Conservation (phyloP, 2,888 invertebrate genomes). For the Paralinhomoeus sp. region DNA sequence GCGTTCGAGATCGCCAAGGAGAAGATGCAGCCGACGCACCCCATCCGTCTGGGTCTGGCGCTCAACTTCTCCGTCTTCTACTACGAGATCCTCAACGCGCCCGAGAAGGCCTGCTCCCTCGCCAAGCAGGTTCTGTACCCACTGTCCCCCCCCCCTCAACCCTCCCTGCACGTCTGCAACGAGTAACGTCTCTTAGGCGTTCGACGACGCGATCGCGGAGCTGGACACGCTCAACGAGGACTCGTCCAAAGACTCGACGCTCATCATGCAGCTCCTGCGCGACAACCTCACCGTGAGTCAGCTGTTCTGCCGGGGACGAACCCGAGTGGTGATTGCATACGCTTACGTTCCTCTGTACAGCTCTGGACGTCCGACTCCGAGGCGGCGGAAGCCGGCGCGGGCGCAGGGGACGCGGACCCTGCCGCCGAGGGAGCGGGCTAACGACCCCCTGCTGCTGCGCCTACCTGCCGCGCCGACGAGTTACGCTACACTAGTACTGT, state of each 20-base stretch:
- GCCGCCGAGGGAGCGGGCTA: too few relatives aligned
- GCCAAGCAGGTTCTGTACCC: slow-evolving; percentile 60
- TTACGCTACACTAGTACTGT: too few relatives aligned
- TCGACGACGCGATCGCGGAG: slow-evolving; percentile 99
- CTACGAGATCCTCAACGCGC: slow-evolving; percentile 96
- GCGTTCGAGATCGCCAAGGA: slow-evolving; percentile 87
- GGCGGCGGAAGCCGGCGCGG: neutral
- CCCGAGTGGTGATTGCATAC: too few relatives aligned
- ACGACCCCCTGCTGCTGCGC: too few relatives aligned
- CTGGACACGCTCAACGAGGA: slow-evolving; percentile 98
- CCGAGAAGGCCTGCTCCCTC: slow-evolving; percentile 87
- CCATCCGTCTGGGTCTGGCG: slow-evolving; percentile 85
- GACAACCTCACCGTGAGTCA: slow-evolving; percentile 35
- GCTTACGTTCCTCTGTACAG: too few relatives aligned
- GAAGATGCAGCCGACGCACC: slow-evolving; percentile 94
- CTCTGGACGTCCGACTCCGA: slow-evolving; percentile 9
- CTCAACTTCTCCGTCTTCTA: slow-evolving; percentile 98
- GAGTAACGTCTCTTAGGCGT: slow-evolving; percentile 45
- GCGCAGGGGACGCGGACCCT: neutral
- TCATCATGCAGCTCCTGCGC: slow-evolving; percentile 92
- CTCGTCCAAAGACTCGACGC: slow-evolving; percentile 98
- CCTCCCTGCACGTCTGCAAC: too few relatives aligned
- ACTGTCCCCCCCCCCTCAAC: too few relatives aligned
- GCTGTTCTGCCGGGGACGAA: too few relatives aligned
- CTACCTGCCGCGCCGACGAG: too few relatives aligned